Conservation (phyloP, 2,113 vertebrate species). For the Megaceryle torquata region DNA sequence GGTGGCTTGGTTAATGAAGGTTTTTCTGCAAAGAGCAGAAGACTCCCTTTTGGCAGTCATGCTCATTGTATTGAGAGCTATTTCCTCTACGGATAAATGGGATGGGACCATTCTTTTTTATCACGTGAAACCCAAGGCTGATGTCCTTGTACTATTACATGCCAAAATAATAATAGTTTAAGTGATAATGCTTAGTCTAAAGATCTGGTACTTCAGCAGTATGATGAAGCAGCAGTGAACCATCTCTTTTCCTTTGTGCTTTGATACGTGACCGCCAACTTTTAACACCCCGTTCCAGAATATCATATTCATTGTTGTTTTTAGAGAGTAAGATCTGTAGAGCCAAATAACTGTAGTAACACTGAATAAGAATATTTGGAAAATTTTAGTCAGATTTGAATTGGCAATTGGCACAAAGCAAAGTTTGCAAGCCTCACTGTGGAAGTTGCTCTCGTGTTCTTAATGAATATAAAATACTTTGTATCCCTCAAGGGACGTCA, state of each 20-base stretch:
- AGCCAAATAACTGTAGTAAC: neutral
- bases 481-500: neutral
- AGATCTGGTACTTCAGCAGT: neutral
- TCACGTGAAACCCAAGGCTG: neutral
- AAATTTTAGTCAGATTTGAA: neutral
- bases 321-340: neutral
- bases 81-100: neutral
- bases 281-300: neutral
- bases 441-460: neutral
- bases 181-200: neutral
- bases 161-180: neutral
- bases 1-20: neutral
- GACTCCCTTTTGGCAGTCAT: neutral
- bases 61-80: neutral
- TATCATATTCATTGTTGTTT: neutral
- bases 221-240: neutral
- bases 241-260: neutral
- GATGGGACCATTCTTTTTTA: neutral
- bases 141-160: neutral
- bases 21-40: neutral
- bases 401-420: neutral
- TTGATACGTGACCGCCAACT: neutral
- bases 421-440: neutral
- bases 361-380: neutral
- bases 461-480: neutral